phyloP scores from a whole-genome alignment of 2,113 vertebrate genomes.

The Tricholaema leucomelas region DNA sequence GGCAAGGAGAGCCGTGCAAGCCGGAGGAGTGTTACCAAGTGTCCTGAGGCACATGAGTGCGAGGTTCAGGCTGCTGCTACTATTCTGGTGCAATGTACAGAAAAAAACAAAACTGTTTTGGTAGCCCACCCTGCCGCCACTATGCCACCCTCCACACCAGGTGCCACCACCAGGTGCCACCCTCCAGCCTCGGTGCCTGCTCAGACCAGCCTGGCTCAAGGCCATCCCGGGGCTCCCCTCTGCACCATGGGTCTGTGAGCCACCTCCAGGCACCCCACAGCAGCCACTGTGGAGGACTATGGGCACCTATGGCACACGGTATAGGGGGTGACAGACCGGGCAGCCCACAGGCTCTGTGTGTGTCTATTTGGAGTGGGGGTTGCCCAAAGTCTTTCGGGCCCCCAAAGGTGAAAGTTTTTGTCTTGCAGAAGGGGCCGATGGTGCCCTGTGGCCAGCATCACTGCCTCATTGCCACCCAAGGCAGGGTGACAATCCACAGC shows the following conservation, averaged over 20 bases:
- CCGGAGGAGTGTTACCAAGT: background rate
- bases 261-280: background rate
- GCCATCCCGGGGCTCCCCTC: background rate
- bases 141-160: background rate
- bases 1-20: rapidly evolving
- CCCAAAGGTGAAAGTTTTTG: background rate
- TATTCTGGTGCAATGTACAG: rapidly evolving
- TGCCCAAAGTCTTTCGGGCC: background rate
- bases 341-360: background rate
- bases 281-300: rapidly evolving
- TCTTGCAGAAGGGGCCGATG: rapidly evolving
- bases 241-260: rapidly evolving
- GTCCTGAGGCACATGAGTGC: rapidly evolving
- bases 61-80: background rate
- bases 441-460: background rate
- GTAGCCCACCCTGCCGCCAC: background rate
- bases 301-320: background rate
- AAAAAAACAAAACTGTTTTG: background rate
- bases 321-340: background rate
- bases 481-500: background rate
- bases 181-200: background rate
- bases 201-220: background rate
- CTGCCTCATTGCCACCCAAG: background rate
- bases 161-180: no score
- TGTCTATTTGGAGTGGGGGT: background rate